Conservation (phyloP, 2,797 vertebrate species). For the Siniperca scherzeri region DNA sequence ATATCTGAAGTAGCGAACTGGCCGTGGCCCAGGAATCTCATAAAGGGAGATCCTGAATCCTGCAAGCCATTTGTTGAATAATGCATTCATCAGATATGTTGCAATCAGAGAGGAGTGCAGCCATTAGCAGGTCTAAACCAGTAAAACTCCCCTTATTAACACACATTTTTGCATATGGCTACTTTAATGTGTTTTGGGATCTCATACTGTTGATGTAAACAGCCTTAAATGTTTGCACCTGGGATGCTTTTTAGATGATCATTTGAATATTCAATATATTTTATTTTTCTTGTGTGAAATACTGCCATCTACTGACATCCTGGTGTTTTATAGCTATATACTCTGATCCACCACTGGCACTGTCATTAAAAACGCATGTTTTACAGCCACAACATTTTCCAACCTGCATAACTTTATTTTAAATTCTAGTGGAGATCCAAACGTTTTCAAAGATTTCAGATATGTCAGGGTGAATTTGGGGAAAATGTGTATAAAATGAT, state of each 20-base stretch:
- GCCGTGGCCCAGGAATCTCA: neutral
- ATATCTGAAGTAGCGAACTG: neutral
- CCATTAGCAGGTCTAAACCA: neutral
- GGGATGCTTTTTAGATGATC: neutral
- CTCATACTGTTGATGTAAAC: neutral
- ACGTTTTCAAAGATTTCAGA: neutral
- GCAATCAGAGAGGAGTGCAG: slow-evolving; percentile 1
- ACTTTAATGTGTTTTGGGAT: neutral
- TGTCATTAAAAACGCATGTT: neutral
- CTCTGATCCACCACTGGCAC: neutral
- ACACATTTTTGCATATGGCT: too few relatives aligned
- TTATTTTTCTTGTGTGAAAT: slow-evolving; percentile 24
- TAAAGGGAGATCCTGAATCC: neutral
- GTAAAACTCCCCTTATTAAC: too few relatives aligned
- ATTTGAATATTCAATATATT: too few relatives aligned
- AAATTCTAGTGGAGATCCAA: neutral
- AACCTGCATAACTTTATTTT: neutral
- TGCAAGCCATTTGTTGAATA: slow-evolving; percentile 2
- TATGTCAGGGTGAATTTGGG: neutral
- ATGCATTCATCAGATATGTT: slow-evolving; percentile 11
- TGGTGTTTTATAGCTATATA: neutral
- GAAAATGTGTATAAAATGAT: neutral
- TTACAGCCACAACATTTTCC: neutral
- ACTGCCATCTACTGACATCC: slow-evolving; percentile 53
- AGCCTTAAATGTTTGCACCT: neutral